phyloP scores from a whole-genome alignment of 2,113 vertebrate genomes.

The Junco hyemalis region DNA sequence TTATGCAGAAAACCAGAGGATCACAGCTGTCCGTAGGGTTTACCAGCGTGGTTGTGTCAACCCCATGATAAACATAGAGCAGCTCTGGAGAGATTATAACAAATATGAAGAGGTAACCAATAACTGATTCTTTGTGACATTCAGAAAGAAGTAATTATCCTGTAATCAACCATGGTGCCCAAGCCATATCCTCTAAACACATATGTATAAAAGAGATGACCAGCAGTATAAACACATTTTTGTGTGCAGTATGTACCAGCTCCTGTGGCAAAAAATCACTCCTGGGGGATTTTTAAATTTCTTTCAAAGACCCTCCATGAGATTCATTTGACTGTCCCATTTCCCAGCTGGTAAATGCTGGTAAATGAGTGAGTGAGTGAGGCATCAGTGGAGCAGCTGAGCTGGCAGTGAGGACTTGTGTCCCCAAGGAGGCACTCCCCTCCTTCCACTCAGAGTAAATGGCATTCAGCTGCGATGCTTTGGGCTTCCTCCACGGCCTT shows the following conservation, averaged over 20 bases:
- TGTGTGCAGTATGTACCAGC: fast-evolving
- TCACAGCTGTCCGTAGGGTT: constrained; percentile 96
- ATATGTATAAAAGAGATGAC: not conserved
- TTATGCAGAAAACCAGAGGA: constrained; percentile 97
- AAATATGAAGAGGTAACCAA: constrained; percentile 97
- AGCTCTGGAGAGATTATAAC: constrained; percentile 99
- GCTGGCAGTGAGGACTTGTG: not conserved
- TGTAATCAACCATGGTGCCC: not conserved
- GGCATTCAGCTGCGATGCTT: not conserved
- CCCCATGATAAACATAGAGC: constrained; percentile 99
- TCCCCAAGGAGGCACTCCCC: constrained; percentile 14
- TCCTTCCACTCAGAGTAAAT: not conserved
- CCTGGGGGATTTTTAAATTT: not conserved
- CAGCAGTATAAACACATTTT: fast-evolving
- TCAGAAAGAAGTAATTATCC: not conserved
- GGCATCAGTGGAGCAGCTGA: not conserved
- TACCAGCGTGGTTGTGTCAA: constrained; percentile 99
- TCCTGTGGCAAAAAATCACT: not conserved
- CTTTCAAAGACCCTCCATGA: not conserved
- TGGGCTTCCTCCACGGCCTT: not conserved
- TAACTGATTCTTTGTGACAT: not conserved
- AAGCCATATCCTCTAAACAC: not conserved
- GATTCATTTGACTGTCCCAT: not conserved
- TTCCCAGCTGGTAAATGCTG: not conserved
- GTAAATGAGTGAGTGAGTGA: not conserved